phyloP scores from a whole-genome alignment of 2,113 vertebrate species.

The Cebus imitator region DNA sequence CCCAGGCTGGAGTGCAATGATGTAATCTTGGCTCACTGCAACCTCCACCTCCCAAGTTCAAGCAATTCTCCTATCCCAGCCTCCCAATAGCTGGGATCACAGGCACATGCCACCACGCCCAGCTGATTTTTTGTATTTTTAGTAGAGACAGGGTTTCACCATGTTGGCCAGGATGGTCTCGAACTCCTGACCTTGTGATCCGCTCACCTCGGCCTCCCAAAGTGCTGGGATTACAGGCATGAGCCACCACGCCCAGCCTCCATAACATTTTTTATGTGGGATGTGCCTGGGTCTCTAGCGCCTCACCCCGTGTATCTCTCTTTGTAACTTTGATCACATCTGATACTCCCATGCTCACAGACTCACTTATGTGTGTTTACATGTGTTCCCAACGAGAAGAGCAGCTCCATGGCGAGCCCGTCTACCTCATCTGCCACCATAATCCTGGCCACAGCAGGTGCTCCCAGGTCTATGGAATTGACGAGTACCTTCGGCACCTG shows the following conservation, averaged over 20 bases:
- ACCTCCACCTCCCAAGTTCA: background rate
- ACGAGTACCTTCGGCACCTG: no score
- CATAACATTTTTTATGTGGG: background rate
- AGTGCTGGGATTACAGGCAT: background rate
- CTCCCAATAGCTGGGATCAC: background rate
- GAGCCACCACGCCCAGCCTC: background rate
- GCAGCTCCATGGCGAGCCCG: accelerated
- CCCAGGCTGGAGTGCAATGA: background rate
- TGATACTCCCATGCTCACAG: background rate
- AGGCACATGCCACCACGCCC: background rate
- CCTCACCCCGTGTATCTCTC: no score
- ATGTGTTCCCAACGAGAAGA: background rate
- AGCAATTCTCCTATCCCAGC: background rate
- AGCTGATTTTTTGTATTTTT: background rate
- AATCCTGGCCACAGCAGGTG: background rate
- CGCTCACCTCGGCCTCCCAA: no score
- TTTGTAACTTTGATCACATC: background rate
- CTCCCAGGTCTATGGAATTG: background rate
- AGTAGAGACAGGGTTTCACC: no score
- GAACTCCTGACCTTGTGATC: no score
- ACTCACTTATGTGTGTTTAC: accelerated
- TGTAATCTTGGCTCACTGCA: background rate
- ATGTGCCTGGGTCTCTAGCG: no score
- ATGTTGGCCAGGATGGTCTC: no score
- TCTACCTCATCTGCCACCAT: no score